Percentiles rank a stretch among this genome's conserved stretches.
These are phyloP conservation scores for Epinotia brunnichana DNA, from an alignment of 2,888 invertebrate species.

Conservation along the genomic window DNA sequence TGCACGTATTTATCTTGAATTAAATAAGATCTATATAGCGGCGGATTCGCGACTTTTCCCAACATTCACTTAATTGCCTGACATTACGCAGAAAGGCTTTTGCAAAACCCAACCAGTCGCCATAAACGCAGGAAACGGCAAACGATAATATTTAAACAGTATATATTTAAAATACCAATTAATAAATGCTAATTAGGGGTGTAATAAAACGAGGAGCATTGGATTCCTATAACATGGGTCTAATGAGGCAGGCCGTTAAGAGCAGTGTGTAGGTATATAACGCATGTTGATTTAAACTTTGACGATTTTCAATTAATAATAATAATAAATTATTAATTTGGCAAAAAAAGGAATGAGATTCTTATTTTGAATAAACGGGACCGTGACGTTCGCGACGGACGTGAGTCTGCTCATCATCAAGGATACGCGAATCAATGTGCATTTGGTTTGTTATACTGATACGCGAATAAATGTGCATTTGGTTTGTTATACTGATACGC, in stretches of 20 bases:
- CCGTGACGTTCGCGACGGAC: too few relatives aligned
- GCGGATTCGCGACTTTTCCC: neutral
- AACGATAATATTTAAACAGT: constrained; percentile 8
- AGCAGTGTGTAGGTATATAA: neutral
- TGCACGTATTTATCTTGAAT: neutral
- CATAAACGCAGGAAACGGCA: constrained; percentile 20
- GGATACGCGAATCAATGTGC: too few relatives aligned
- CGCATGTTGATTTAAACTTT: neutral
- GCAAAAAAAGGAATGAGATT: too few relatives aligned
- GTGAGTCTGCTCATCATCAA: too few relatives aligned
- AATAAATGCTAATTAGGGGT: neutral
- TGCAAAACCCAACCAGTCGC: constrained; percentile 7
- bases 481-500: too few relatives aligned
- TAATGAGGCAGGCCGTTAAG: neutral
- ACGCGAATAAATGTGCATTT: too few relatives aligned
- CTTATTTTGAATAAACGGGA: neutral
- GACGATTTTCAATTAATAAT: too few relatives aligned
- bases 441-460: too few relatives aligned
- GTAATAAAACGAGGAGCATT: neutral
- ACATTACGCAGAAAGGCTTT: constrained; percentile 4
- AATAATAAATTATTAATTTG: too few relatives aligned
- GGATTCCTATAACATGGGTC: neutral
- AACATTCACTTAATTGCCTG: constrained; percentile 20
- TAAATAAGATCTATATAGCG: constrained; percentile 10
- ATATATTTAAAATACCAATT: constrained; percentile 2